These are phyloP conservation scores for Macrophya annulata DNA, from an alignment of 2,888 invertebrate species.

Conservation along the genomic window DNA sequence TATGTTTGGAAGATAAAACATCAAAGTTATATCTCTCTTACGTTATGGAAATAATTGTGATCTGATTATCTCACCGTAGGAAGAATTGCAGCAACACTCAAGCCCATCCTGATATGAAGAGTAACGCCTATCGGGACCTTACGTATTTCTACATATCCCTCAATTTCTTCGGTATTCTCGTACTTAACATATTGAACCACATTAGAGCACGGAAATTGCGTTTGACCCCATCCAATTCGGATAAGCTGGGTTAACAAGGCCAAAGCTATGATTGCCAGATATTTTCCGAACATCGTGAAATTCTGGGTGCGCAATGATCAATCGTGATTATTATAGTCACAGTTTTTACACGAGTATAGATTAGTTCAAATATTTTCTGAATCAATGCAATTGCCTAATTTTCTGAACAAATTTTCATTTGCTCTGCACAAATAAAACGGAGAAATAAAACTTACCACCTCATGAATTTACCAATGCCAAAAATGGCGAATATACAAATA, in stretches of 20 bases:
- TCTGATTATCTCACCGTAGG: constrained; percentile 66
- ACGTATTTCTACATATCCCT: constrained; percentile 70
- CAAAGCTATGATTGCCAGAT: constrained; percentile 7
- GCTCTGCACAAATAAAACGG: too few species aligned
- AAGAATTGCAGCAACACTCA: constrained; percentile 67
- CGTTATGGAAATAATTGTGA: too few species aligned
- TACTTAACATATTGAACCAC: constrained; percentile 69
- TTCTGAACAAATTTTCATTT: too few species aligned
- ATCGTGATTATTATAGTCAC: too few species aligned
- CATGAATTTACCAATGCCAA: too few species aligned
- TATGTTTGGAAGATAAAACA: too few species aligned
- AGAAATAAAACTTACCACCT: too few species aligned
- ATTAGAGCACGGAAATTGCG: constrained; percentile 68
- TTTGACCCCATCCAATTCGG: constrained; percentile 47
- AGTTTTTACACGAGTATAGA: too few species aligned
- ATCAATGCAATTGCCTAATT: too few species aligned
- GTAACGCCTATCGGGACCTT: constrained; percentile 65
- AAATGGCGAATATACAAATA: too few species aligned
- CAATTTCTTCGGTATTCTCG: constrained; percentile 64
- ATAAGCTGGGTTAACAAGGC: constrained; percentile 31
- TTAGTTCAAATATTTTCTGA: too few species aligned
- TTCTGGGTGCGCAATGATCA: not conserved
- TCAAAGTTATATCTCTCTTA: too few species aligned
- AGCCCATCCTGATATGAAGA: constrained; percentile 65
- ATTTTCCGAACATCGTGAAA: constrained; percentile 33